Evolutionary conservation across 2,888 invertebrate species (phyloP).

Genomic region (Omphaloscelis lunosa): DNA sequence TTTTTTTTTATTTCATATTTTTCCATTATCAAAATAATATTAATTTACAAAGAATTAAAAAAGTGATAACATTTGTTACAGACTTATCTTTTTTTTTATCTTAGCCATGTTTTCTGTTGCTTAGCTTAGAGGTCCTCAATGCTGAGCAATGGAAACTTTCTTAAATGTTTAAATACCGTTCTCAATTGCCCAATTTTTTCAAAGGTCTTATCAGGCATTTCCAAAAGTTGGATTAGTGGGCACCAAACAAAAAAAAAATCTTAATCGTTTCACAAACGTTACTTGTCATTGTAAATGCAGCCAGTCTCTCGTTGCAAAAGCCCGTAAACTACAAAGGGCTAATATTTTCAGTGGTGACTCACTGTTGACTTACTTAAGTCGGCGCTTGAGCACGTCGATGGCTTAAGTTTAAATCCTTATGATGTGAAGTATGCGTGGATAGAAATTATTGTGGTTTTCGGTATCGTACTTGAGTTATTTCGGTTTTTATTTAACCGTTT

Average conservation of each 20-base stretch:
- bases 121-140: too few relatives aligned
- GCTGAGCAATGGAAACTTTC: too few relatives aligned
- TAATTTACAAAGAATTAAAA: too few relatives aligned
- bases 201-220: too few relatives aligned
- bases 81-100: too few relatives aligned
- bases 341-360: constrained; percentile 79
- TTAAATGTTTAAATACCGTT: too few relatives aligned
- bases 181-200: too few relatives aligned
- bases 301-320: constrained; percentile 57
- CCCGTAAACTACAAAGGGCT: constrained; percentile 71
- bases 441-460: constrained; percentile 28
- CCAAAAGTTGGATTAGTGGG: too few relatives aligned
- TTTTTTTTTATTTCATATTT: too few relatives aligned
- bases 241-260: neutral
- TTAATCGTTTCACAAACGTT: neutral
- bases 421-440: constrained; percentile 16
- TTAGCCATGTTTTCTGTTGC: too few relatives aligned
- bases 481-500: neutral
- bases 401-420: constrained; percentile 24
- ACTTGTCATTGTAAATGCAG: constrained; percentile 60
- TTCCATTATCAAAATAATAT: too few relatives aligned
- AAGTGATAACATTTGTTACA: too few relatives aligned
- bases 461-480: constrained; percentile 12
- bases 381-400: constrained; percentile 43
- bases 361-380: constrained; percentile 61